These are phyloP conservation scores for Pseudomyrmex cubaensis DNA, from an alignment of 1,140 invertebrate genomes.

Conservation along the genomic window DNA sequence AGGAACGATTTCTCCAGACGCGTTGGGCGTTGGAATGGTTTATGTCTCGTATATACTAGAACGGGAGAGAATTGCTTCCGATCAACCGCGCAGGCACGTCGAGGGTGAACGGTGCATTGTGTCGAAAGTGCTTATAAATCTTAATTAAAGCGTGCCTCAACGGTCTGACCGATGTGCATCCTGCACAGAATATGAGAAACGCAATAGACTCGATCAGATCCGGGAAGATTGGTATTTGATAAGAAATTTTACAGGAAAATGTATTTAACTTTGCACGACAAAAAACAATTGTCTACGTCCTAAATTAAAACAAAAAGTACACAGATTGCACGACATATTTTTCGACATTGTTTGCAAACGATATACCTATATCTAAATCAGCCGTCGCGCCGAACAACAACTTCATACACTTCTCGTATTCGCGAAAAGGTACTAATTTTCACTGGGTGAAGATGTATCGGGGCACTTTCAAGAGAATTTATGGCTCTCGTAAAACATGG, in stretches of 20 bases:
- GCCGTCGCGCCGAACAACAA: not conserved
- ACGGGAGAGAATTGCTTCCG: conserved; percentile 52
- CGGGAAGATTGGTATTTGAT: not conserved
- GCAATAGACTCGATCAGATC: not conserved
- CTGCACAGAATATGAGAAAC: not conserved
- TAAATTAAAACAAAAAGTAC: not conserved
- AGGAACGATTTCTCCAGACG: conserved; percentile 32
- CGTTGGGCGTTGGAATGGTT: conserved; percentile 60
- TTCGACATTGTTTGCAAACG: not conserved
- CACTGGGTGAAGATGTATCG: not conserved
- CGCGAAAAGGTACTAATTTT: conserved; percentile 1
- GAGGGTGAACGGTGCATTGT: conserved; percentile 15
- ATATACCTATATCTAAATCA: not conserved
- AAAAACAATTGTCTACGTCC: not conserved
- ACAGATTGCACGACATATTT: not conserved
- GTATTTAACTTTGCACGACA: not conserved
- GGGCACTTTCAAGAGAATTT: not conserved
- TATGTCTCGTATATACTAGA: conserved; percentile 37
- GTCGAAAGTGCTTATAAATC: conserved; percentile 56
- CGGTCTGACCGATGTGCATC: not conserved
- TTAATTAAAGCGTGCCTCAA: conserved; percentile 55
- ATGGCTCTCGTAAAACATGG: not conserved
- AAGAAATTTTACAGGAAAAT: not conserved
- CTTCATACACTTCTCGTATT: not conserved
- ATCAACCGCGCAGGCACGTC: conserved; percentile 25